phyloP scores from a whole-genome alignment of 1,140 invertebrate species.

The Geopemphigus sp. region DNA sequence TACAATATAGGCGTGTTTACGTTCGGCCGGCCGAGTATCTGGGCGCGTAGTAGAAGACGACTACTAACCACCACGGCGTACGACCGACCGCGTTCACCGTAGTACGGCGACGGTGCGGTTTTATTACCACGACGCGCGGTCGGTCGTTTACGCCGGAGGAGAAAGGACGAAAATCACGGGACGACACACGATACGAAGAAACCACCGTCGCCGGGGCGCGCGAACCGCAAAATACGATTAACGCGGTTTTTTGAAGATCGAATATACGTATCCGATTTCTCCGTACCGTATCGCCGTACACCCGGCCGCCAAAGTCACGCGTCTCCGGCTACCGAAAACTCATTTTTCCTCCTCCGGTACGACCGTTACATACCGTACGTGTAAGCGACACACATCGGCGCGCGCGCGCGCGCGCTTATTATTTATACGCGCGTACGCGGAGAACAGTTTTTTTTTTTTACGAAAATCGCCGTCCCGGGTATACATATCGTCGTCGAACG shows the following conservation, averaged over 20 bases:
- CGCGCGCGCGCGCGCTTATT: too few species aligned
- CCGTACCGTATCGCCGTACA: too few species aligned
- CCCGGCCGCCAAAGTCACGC: not conserved
- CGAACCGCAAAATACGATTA: constrained; percentile 36
- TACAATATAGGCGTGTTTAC: too few species aligned
- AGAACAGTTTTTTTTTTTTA: too few species aligned
- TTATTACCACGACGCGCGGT: too few species aligned
- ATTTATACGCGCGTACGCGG: too few species aligned
- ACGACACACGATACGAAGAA: constrained; percentile 13
- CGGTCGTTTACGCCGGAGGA: not conserved
- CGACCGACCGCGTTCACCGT: too few species aligned
- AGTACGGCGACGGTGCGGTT: too few species aligned
- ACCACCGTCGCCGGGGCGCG: not conserved
- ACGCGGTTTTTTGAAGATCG: constrained; percentile 32
- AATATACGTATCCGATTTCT: constrained; percentile 47
- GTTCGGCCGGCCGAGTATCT: too few species aligned
- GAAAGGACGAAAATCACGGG: not conserved
- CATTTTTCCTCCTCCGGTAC: not conserved
- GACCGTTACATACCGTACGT: not conserved
- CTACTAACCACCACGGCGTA: too few species aligned
- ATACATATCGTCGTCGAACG: not conserved
- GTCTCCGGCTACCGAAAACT: not conserved
- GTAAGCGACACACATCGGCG: too few species aligned
- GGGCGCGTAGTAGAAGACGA: too few species aligned
- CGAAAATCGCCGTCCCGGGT: not conserved